phyloP scores from a whole-genome alignment of 2,113 vertebrate species.

The Corvus moneduloides region DNA sequence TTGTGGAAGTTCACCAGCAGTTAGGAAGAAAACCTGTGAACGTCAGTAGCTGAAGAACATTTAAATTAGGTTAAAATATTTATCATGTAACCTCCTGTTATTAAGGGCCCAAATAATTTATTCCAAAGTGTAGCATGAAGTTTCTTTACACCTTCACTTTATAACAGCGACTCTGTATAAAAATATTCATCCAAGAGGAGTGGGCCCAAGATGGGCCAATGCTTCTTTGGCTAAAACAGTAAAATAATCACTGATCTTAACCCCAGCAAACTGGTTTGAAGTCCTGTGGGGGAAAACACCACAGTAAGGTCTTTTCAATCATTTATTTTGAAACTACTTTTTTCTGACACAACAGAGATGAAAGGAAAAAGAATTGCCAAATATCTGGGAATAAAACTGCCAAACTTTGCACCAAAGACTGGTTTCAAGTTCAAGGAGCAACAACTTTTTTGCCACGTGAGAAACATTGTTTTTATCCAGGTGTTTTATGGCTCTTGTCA shows the following conservation, averaged over 20 bases:
- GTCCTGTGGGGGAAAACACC: background rate
- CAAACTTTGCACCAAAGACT: background rate
- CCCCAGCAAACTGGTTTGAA: background rate
- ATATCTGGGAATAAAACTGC: background rate
- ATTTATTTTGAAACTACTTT: background rate
- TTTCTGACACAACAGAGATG: background rate
- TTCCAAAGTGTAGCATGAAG: background rate
- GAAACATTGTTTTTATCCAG: accelerated
- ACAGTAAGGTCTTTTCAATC: background rate
- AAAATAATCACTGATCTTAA: background rate
- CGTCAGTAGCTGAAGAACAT: background rate
- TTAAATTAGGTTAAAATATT: background rate
- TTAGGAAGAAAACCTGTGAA: background rate
- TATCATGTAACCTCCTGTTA: background rate
- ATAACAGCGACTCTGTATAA: accelerated
- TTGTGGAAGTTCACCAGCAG: background rate
- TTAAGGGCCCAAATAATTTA: background rate
- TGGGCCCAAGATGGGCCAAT: accelerated
- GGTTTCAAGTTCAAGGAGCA: background rate
- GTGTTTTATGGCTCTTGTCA: background rate
- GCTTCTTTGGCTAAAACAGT: background rate
- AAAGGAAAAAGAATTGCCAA: background rate
- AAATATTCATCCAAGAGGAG: background rate
- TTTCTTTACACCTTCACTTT: background rate
- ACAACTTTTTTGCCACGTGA: background rate